A percentile compares a stretch with the other conserved stretches of the same genome.
phyloP scores from a whole-genome alignment of 2,797 vertebrate species.

The Syngnathus rostellatus region DNA sequence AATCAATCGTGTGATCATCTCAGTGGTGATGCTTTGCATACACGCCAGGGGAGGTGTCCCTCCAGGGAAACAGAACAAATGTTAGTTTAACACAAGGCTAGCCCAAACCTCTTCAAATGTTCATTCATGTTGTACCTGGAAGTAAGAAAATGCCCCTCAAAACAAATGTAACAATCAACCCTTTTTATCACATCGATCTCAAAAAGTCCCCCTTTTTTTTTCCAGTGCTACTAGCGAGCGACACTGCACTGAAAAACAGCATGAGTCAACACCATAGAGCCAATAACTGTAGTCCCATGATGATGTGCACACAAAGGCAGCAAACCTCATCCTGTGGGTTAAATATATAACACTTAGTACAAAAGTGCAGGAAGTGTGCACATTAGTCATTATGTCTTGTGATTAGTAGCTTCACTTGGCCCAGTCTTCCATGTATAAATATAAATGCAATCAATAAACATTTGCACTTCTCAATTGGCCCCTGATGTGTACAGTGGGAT shows the following conservation, averaged over 20 bases:
- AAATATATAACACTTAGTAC: slow-evolving; percentile 45
- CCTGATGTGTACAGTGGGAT: background rate
- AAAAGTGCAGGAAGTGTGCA: slow-evolving; percentile 51
- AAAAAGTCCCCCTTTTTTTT: background rate
- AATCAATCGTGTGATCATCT: slow-evolving; percentile 31
- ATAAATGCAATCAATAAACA: background rate
- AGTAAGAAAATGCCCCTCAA: background rate
- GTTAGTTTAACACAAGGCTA: background rate
- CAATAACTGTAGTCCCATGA: slow-evolving; percentile 29
- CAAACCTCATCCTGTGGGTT: slow-evolving; percentile 39
- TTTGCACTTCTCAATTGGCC: background rate
- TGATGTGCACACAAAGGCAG: slow-evolving; percentile 44
- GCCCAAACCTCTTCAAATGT: background rate
- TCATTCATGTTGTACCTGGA: background rate
- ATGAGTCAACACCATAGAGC: slow-evolving; percentile 33
- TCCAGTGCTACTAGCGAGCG: background rate
- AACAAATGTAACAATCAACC: background rate
- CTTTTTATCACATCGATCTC: background rate
- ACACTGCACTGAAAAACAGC: slow-evolving; percentile 29
- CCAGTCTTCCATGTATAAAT: background rate
- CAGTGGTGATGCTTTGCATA: background rate
- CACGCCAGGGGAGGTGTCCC: background rate
- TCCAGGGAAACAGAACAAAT: slow-evolving; percentile 4
- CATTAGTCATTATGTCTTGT: slow-evolving; percentile 4
- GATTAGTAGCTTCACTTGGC: background rate